Evolutionary conservation across 2,797 vertebrate species (phyloP), one percentile per base, ranked within the genome.

Genomic region (Orientallactaga sibirica): DNA sequence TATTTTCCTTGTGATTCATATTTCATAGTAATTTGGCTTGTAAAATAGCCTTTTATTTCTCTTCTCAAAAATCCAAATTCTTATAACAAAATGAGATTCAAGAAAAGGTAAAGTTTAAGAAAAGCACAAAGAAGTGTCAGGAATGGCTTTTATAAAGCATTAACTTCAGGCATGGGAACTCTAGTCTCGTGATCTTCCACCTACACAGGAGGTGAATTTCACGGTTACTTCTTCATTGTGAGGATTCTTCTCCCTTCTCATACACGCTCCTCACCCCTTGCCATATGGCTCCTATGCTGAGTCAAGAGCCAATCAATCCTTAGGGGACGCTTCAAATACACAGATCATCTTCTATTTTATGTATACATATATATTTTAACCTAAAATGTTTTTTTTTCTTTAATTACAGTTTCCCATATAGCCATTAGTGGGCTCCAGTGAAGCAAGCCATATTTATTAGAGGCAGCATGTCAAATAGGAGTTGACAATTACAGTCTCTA

Each of bases 401-500:
- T 98, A 98, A 98, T 98, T 98, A 98, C 67, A 97, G 94, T 97
- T 98, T 98, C 98, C 96, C 92, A 94, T 96, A 96, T 94, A 97
- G 95, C 96, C 98, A 98, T 98, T 98, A 98, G 98, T 98, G 97
- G 98, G 98, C 98, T 98, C 98, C 98, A 98, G 97, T 96, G 97
- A 99, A 98, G 98, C 98, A 98, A 98, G 98, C 98, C 99, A 98
- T 99, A 99, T 99, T 99, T 99, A 99, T 99, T 99, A 99, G 99
- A 99, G 99, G 98, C 98, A 98, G 99, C 98, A 98, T 99, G 99
- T 99, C 99, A 99, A 99, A 98, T 98, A 99, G 99, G 98, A 99
- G 99, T 99, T 99, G 99, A 99, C 98, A 98, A 98, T 99, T 99
- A 98, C 98, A 98, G 98, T 99, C 99, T 99, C 98, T 99, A 99